Evolutionary conservation across 64 coral and sea anemone genomes (phyloP), one percentile per base, ranked within the genome.

Genomic region (Montipora cactus): DNA sequence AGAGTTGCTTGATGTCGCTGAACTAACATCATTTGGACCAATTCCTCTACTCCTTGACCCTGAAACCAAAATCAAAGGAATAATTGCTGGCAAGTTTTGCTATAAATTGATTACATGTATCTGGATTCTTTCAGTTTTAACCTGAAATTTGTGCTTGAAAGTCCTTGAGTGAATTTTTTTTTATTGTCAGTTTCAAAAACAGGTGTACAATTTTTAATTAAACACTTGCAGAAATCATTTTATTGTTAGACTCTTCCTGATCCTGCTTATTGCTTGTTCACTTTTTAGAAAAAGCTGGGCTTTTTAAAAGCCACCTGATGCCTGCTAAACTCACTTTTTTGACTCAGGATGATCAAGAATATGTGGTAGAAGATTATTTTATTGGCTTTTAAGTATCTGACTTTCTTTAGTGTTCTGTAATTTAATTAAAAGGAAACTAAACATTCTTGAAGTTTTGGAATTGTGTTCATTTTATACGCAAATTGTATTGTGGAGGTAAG

Each of bases 281-380:
- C 19, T 74, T 80, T 84, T 15, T 78, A 99, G 98, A 99, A 80
- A 99, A 99, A 79, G 95, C 98, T 5, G 92, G 90, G 61, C 92
- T 99, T 19, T 99, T 99, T 77, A 96, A 96, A 78, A 99, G 98
- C 49, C 95, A 96, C 77, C 79, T 99, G 79, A 99, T 99, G 98
- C 98, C 98, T 69, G 95, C 83, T 19, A 99, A 96, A 81, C 77
- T 99, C 4, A 96, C 98, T 1, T 99, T 99, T 76, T 22, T 84
- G 20, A 94, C 94, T 25, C 80, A 92, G 21, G 92, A 99, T 69
- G 95, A 99, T 55, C 83, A 89, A 59, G 98, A 99, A 92, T 99
- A 99, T 80, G 95, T 95, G 45, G 98, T 99, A 72, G 92, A 95
- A 64, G 7, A 57, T 6, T 96, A 16, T n/a, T 5, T 6, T 48